Conservation (phyloP, 92 coral and sea anemone genomes). For the Hydrozoanthus gracilis region DNA sequence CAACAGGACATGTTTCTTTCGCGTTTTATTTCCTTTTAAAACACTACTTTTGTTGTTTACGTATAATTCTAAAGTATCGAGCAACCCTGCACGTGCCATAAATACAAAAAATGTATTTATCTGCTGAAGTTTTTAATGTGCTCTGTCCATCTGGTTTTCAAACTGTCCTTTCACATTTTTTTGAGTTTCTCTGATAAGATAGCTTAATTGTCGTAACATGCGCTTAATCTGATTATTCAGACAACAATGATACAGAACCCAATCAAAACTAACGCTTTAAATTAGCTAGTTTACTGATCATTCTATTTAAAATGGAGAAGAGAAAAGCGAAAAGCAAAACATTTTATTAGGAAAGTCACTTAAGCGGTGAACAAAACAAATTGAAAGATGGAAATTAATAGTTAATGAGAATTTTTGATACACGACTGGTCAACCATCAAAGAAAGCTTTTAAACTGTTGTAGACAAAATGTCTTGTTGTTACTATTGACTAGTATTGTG, state of each 20-base stretch:
- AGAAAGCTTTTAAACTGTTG: background rate
- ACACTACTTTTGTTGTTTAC: background rate
- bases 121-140: background rate
- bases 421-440: background rate
- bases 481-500: constrained; percentile 25
- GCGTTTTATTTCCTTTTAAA: background rate
- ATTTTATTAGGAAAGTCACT: constrained; percentile 73
- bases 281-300: constrained; percentile 39
- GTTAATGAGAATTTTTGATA: constrained; percentile 60
- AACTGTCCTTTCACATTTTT: constrained; percentile 39
- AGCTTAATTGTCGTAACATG: constrained; percentile 37
- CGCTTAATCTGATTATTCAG: constrained; percentile 29
- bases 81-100: constrained; percentile 10
- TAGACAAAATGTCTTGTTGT: constrained; percentile 19
- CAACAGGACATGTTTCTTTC: background rate
- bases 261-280: constrained; percentile 18
- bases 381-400: constrained; percentile 83
- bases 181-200: constrained; percentile 34
- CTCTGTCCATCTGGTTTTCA: constrained; percentile 22
- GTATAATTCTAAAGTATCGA: constrained; percentile 18
- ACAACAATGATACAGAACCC: constrained; percentile 33
- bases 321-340: constrained; percentile 63
- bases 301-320: constrained; percentile 19
- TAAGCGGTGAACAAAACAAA: constrained; percentile 73
- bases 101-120: background rate